phyloP scores from a whole-genome alignment of 2,888 invertebrate genomes.

The Drosophila infuscata region DNA sequence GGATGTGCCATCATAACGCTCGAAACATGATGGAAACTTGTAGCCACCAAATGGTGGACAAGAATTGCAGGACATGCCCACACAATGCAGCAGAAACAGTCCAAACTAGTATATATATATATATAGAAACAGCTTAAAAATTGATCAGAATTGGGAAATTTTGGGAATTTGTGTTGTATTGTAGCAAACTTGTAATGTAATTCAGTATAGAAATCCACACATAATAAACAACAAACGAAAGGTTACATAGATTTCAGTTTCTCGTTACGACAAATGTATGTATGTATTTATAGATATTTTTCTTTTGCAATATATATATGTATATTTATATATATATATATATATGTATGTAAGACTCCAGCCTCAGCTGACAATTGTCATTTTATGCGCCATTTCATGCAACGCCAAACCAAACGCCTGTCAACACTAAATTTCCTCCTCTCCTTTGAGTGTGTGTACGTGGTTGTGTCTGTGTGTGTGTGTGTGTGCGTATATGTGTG shows the following conservation, averaged over 20 bases:
- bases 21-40: constrained; percentile 81
- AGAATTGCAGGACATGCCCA: constrained; percentile 61
- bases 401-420: constrained; percentile 23
- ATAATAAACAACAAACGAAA: constrained; percentile 52
- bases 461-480: not conserved
- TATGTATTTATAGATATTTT: not conserved
- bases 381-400: constrained; percentile 75
- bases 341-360: constrained; percentile 42
- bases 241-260: constrained; percentile 58
- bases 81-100: not conserved
- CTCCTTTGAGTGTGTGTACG: not conserved
- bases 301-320: not conserved
- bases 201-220: constrained; percentile 20
- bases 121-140: constrained; percentile 9
- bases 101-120: not conserved
- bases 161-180: constrained; percentile 33
- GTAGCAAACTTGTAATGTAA: constrained; percentile 30
- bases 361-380: constrained; percentile 78
- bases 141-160: constrained; percentile 31
- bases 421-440: constrained; percentile 6
- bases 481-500: constrained; percentile 2
- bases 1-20: constrained; percentile 68
- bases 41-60: constrained; percentile 57
- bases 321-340: not conserved
- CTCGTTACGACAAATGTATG: constrained; percentile 3